Evolutionary conservation across 2,797 vertebrate species (phyloP).

Genomic region (Linurgus olivaceus): DNA sequence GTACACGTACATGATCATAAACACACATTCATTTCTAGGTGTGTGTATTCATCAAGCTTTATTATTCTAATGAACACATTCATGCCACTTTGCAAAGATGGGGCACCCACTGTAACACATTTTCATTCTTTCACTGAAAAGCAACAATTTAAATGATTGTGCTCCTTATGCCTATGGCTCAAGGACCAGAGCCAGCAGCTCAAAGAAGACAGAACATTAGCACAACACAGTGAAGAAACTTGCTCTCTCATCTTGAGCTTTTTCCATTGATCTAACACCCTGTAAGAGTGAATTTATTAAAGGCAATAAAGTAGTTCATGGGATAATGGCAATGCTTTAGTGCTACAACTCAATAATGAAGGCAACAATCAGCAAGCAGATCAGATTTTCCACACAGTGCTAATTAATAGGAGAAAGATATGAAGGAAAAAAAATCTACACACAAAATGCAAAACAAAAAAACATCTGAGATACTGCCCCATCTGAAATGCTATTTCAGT

Average conservation of each 20-base stretch:
- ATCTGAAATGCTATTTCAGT: not conserved
- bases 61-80: not conserved
- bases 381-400: conserved; percentile 14
- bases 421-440: not conserved
- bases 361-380: conserved; percentile 25
- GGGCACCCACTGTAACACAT: not conserved
- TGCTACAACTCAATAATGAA: conserved; percentile 17
- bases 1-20: not conserved
- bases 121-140: not conserved
- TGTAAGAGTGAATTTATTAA: not conserved
- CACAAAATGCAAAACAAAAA: not conserved
- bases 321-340: conserved; percentile 25
- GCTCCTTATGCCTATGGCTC: not conserved
- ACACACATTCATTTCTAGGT: not conserved
- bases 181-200: not conserved
- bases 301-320: not conserved
- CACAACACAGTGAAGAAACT: not conserved
- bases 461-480: not conserved
- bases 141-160: not conserved
- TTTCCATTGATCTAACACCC: not conserved
- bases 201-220: not conserved
- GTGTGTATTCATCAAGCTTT: not conserved
- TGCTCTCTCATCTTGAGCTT: not conserved
- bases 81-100: not conserved
- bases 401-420: not conserved